Evolutionary conservation across 2,797 vertebrate species (phyloP).

Genomic region (Rousettus madagascariensis): DNA sequence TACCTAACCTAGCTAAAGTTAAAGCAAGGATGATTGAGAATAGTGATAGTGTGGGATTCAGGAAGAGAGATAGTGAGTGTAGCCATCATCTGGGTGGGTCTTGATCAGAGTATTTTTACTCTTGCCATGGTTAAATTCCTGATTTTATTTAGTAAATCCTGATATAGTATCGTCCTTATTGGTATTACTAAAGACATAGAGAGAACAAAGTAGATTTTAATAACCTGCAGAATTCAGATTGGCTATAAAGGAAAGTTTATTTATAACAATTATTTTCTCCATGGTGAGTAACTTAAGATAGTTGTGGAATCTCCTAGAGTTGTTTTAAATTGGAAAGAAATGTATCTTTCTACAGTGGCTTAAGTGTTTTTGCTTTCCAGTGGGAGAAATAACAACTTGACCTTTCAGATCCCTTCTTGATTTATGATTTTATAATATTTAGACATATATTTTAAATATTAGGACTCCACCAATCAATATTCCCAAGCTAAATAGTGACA

Average conservation of each 20-base stretch:
- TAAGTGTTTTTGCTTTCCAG: not conserved
- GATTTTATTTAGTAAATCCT: not conserved
- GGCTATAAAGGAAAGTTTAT: conserved; percentile 12
- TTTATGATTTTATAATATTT: not conserved
- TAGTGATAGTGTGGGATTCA: not conserved
- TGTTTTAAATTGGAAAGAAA: not conserved
- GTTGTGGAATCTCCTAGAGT: not conserved
- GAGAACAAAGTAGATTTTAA: not conserved
- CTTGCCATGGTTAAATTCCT: not conserved
- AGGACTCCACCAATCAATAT: not conserved
- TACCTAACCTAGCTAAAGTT: not conserved
- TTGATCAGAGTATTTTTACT: not conserved
- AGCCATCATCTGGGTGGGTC: not conserved
- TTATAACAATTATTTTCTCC: not conserved
- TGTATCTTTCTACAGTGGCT: not conserved
- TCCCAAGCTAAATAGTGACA: not conserved
- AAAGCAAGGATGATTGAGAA: not conserved
- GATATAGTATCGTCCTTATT: not conserved
- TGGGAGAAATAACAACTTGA: not conserved
- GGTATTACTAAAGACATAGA: not conserved
- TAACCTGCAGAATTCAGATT: not conserved
- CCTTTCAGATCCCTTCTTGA: not conserved
- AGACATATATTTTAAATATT: not conserved
- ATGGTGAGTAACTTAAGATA: not conserved
- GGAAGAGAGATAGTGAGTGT: not conserved